Base-by-base conservation (phyloP, 2,113 vertebrate species). In the Austrofundulus limnaeus region DNA sequence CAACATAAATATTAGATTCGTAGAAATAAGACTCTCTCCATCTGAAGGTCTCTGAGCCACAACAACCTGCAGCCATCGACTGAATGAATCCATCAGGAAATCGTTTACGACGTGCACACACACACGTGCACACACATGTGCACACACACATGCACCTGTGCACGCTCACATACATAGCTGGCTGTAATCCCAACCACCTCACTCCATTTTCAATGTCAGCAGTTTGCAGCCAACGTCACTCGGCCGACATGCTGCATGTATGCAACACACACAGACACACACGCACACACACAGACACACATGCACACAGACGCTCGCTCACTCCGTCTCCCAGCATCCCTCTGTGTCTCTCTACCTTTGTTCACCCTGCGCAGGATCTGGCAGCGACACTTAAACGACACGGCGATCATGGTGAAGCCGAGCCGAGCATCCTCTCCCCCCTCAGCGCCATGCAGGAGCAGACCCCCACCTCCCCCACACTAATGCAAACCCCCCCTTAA, bases 341-440 rank as follows among this genome's bases (percentile, higher is more conserved):
- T 41, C 49, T 52, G 1, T 42, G 50, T 66, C 74, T 87, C 86
- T 1, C 84, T 98, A 99, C 97, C 97, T 98, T 99, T 99, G 48
- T 94, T 92, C 80, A 95, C 94, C 86, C 94, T 94, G 92, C 96
- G 95, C 90, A 99, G 93, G 87, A 99, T 98, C 58, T 98, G 96
- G 90, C 96, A 99, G 77, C 97, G 95, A 91, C 97, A 99, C 93
- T 98, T 99, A 79, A 99, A 99, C 84, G 97, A 99, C 90, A 99
- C 96, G 74, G 97, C 97, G 93, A 99, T 98, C 97, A 99, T 99
- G 92, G 92, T 95, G 83, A 87, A 85, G 90, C 88, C 90, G 69
- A 86, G 84, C 78, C 73, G 19, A 80, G 70, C 51, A 64, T 53
- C 69, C 65, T 77, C 87, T 79, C 84, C 90, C 84, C 65, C 61